Evolutionary conservation across 53 echinoderm and acorn worm species (phyloP).

Genomic region (Echinarachnius parma): DNA sequence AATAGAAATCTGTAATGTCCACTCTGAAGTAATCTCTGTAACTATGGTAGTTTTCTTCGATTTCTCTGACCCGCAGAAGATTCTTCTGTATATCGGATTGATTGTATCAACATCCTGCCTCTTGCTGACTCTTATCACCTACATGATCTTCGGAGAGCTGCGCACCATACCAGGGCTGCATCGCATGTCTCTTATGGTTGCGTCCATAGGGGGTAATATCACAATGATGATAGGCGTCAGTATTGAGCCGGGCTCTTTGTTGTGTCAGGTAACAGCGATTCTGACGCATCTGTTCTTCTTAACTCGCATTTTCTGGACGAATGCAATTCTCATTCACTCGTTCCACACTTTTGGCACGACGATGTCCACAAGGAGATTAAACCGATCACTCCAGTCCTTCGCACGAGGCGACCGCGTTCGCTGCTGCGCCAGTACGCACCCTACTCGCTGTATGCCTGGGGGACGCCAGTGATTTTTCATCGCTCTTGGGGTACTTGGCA

Average conservation of each 20-base stretch:
- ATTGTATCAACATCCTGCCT: slow-evolving; percentile 62
- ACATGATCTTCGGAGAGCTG: slow-evolving; percentile 71
- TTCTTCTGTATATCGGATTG: slow-evolving; percentile 50
- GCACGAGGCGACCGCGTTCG: slow-evolving; percentile 24
- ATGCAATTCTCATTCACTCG: slow-evolving; percentile 74
- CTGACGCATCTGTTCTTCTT: slow-evolving; percentile 76
- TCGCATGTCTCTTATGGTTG: slow-evolving; percentile 64
- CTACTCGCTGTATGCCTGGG: slow-evolving; percentile 89
- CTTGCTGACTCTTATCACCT: slow-evolving; percentile 71
- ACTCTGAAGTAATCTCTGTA: slow-evolving; percentile 45
- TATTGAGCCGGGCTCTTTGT: slow-evolving; percentile 32
- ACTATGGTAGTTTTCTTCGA: slow-evolving; percentile 69
- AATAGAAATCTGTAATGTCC: slow-evolving; percentile 61
- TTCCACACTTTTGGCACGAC: slow-evolving; percentile 86
- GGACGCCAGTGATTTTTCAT: slow-evolving; percentile 54
- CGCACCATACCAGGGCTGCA: slow-evolving; percentile 86
- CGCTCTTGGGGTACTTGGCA: slow-evolving; percentile 52
- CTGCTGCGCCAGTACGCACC: slow-evolving; percentile 40
- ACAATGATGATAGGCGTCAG: slow-evolving; percentile 58
- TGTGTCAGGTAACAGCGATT: slow-evolving; percentile 60
- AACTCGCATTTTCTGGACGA: slow-evolving; percentile 78
- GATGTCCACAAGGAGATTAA: slow-evolving; percentile 6
- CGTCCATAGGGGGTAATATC: slow-evolving; percentile 57
- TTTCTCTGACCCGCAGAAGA: slow-evolving; percentile 60
- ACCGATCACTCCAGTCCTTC: slow-evolving; percentile 23